Conservation (phyloP, 2,888 invertebrate species). For the Cybosia mesomella region DNA sequence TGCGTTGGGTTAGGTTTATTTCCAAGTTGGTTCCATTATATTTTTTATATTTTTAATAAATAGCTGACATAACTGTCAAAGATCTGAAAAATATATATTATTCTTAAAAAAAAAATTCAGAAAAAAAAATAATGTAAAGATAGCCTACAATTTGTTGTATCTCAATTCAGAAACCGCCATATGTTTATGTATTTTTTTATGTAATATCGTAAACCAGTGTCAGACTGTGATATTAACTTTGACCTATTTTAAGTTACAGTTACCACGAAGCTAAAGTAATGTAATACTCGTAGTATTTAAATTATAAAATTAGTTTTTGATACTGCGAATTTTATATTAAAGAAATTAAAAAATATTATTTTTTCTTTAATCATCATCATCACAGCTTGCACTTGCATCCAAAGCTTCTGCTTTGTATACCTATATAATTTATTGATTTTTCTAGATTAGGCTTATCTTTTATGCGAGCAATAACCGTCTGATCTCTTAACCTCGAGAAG, state of each 20-base stretch:
- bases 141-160: no score
- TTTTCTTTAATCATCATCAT: slow-evolving; percentile 22
- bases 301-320: slow-evolving; percentile 55
- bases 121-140: neutral
- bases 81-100: neutral
- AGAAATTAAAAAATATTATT: slow-evolving; percentile 33
- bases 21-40: no score
- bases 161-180: neutral
- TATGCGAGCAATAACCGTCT: no score
- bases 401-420: no score
- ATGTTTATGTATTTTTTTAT: neutral
- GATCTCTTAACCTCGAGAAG: no score
- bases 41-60: no score
- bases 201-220: slow-evolving; percentile 40
- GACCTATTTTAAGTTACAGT: slow-evolving; percentile 46
- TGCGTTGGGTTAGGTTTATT: no score
- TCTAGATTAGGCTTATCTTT: no score
- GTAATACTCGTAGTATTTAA: slow-evolving; percentile 53
- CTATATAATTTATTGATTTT: no score
- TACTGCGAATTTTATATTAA: slow-evolving; percentile 56
- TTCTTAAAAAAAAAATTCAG: neutral
- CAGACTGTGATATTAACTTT: slow-evolving; percentile 69
- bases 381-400: no score
- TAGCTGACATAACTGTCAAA: no score
- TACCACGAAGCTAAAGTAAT: slow-evolving; percentile 32